Evolutionary conservation across 2,888 invertebrate genomes (phyloP), one percentile per base, ranked within the genome.

Genomic region (Smittia aterrima): DNA sequence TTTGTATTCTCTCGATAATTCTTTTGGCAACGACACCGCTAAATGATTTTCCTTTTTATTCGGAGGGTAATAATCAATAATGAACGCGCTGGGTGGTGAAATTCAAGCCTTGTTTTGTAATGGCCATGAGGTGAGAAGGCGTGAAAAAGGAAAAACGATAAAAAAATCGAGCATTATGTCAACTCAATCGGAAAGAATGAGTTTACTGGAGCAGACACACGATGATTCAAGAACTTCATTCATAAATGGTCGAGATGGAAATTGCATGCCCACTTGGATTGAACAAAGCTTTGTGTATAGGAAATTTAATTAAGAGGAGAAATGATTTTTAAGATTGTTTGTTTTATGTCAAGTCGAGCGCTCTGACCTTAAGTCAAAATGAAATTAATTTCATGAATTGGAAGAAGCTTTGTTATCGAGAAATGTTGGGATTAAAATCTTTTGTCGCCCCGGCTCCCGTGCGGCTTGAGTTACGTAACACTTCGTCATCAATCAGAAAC

Each of bases 51-150:
- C n/a, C 47, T n/a, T n/a, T n/a, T n/a, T n/a, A n/a, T n/a, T n/a
- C n/a, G n/a, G n/a, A n/a, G 47, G 47, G 11, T 47, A 47, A 47
- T n/a, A 47, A 47, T 47, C 47, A 47, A 47, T 47, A 47, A 47
- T 11, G 47, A 47, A 32, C 32, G 47, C 47, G 47, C 11, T n/a
- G 16, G 47, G 47, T n/a, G 16, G 47, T n/a, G 11, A 47, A 13
- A 47, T 47, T 47, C 11, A 3, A n/a, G 47, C 11, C n/a, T 47
- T n/a, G 47, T 47, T 47, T 2, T 16, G n/a, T 47, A 47, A 47
- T 11, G n/a, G n/a, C 11, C 11, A 4, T 47, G 47, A n/a, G n/a
- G 11, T 16, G 16, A 47, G n/a, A n/a, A 16, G n/a, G 47, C 3
- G 47, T 47, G 47, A 47, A 47, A 32, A 32, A 32, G 32, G 4